Evolutionary conservation across 2,888 invertebrate genomes (phyloP), one percentile per base, ranked within the genome.

Genomic region (Epinotia bilunana): DNA sequence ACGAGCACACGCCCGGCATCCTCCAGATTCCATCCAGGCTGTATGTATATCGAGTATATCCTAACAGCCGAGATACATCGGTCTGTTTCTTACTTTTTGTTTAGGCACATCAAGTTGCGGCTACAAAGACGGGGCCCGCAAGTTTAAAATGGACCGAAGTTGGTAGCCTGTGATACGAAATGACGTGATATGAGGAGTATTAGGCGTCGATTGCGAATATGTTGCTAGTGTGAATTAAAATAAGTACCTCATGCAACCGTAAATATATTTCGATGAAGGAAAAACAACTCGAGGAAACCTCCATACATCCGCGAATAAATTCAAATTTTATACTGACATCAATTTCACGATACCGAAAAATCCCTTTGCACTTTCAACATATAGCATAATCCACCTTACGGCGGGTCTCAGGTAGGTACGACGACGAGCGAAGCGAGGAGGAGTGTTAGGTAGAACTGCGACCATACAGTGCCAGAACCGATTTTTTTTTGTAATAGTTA

Each of bases 11-110:
- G 77, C 85, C 81, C 81, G 82, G 85, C 83, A 87, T 86, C 85
- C 85, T 87, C 83, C 86, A 88, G 89, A 89, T 88, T 89, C 88
- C 85, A 80, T 84, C 84, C 81, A 78, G 81, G 83, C 86, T 84
- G 84, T 84, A 85, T 81, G 80, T 83, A 81, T 82, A 81, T 80
- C 83, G 83, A 83, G 84, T 86, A 84, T 85, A 84, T 84, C 85
- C 82, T 80, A 84, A 82, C 84, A 79, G 80, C 83, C 83, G 82
- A 82, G 83, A 79, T 82, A 81, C 80, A 78, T 80, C 76, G 61
- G 79, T 81, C 72, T 73, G 74, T 79, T 81, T 79, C 76, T 68
- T 76, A 78, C 78, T 87, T 85, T 84, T 84, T 83, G 82, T 83
- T 83, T 78, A 78, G 79, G 63, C 75, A 73, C 78, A 83, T 81